Conservation (phyloP, 2,113 vertebrate genomes). For the Carassius auratus region DNA sequence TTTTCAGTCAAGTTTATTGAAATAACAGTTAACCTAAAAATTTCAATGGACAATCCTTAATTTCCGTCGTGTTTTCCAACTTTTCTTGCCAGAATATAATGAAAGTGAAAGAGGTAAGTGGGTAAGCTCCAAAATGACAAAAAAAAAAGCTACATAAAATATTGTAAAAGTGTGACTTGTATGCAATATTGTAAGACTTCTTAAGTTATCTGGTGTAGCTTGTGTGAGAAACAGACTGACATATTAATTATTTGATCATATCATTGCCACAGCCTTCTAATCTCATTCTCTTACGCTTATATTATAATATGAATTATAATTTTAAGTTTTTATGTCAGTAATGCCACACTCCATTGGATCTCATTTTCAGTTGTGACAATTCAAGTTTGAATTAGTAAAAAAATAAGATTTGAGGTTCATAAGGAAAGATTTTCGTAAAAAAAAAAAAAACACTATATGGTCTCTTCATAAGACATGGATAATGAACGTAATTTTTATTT, state of each 20-base stretch:
- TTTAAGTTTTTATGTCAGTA: not conserved
- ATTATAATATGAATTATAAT: too few relatives aligned
- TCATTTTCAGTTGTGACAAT: not conserved
- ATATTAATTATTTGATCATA: not conserved
- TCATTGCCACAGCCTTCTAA: not conserved
- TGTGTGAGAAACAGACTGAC: too few relatives aligned
- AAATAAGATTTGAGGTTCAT: not conserved
- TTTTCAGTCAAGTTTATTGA: too few relatives aligned
- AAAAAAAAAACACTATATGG: too few relatives aligned
- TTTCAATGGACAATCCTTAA: too few relatives aligned
- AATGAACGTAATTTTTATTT: too few relatives aligned
- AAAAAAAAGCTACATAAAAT: not conserved
- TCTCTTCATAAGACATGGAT: not conserved
- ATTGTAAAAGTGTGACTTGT: not conserved
- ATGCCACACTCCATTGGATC: not conserved
- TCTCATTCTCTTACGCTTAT: not conserved
- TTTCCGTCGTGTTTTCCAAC: too few relatives aligned
- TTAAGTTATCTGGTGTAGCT: too few relatives aligned
- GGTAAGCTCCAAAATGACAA: not conserved
- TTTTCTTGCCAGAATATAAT: not conserved
- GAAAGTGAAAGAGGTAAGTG: not conserved
- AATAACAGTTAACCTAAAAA: too few relatives aligned
- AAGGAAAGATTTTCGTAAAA: not conserved
- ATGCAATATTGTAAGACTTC: not conserved
- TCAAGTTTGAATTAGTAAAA: not conserved